Evolutionary conservation across 2,113 vertebrate genomes (phyloP).

Genomic region (Stegastes partitus): DNA sequence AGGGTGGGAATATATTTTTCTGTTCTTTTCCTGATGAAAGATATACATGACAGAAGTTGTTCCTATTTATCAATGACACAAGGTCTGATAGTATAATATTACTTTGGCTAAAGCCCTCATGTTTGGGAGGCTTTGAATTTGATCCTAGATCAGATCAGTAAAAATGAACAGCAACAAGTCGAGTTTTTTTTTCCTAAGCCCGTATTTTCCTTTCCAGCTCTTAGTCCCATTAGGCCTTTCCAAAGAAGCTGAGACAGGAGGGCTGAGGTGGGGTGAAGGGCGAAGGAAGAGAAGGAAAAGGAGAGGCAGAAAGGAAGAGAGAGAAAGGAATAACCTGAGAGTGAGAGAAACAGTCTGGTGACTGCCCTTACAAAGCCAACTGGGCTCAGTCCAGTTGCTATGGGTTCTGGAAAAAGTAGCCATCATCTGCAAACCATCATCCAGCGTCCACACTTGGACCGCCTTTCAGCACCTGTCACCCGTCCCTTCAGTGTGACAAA

Average conservation of each 20-base stretch:
- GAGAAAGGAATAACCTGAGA: slow-evolving; percentile 34
- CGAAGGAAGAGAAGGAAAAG: slow-evolving; percentile 7
- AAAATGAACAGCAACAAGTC: slow-evolving; percentile 40
- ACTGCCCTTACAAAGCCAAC: slow-evolving; percentile 53
- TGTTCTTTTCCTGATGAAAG: slow-evolving; percentile 36
- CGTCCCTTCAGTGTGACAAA: slow-evolving; percentile 69
- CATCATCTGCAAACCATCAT: slow-evolving; percentile 77
- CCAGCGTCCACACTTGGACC: slow-evolving; percentile 64
- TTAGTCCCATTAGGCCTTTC: slow-evolving; percentile 45
- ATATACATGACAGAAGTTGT: slow-evolving; percentile 47
- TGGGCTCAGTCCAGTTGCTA: slow-evolving; percentile 65
- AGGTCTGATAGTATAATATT: slow-evolving; percentile 57
- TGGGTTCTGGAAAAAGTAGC: slow-evolving; percentile 69
- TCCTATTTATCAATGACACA: slow-evolving; percentile 56
- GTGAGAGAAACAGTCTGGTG: slow-evolving; percentile 49
- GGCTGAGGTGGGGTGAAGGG: slow-evolving; percentile 9
- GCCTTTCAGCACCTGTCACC: slow-evolving; percentile 73
- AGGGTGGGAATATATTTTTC: slow-evolving; percentile 36
- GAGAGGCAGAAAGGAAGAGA: slow-evolving; percentile 21
- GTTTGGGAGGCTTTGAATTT: slow-evolving; percentile 61
- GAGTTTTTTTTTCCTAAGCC: slow-evolving; percentile 22
- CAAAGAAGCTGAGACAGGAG: slow-evolving; percentile 40
- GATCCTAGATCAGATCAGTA: slow-evolving; percentile 54
- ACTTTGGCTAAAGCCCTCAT: slow-evolving; percentile 49
- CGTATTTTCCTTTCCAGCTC: slow-evolving; percentile 65